Base-by-base conservation (phyloP, 2,797 vertebrate species). In the Prunella strophiata region DNA sequence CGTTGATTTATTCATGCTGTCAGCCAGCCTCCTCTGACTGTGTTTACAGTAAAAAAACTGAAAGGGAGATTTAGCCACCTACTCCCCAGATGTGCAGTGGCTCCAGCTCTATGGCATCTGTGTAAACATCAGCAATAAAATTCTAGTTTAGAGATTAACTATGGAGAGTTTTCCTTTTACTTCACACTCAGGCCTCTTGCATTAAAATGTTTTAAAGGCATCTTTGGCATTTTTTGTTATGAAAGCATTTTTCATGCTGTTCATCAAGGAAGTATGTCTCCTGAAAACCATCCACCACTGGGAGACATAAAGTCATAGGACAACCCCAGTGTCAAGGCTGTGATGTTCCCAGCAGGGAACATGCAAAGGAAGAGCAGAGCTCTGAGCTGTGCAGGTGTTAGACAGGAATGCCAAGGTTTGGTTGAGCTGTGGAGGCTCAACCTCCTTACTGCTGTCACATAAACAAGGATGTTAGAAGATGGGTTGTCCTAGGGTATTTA, bases 101-200 rank as follows among this genome's bases (percentile, higher is more conserved):
- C 83, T 91, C 89, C 92, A 91, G 81, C 72, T 82, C 90, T 89
- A 61, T 55, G 79, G 91, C 91, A 97, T 97, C 96, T 97, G 88
- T 92, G 81, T 96, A 97, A 97, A 97, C 84, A 97, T 79, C 83
- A 94, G 81, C 55, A 94, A 72, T 85, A 93, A 95, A 88, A 25
- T 88, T 92, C 82, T 77, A 72, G 72, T 62, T 96, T 78, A 29
- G 43, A 88, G 85, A 90, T 91, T 86, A 95, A 86, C 65, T 65
- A 78, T 22, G 48, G 36, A 70, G 65, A 93, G 78, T 8, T 96
- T 93, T 83, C 81, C 54, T 55, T 89, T 73, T 62, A 61, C 61
- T 9, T 68, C 10, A 7, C 47, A n/a, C 45, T 88, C 74, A 58
- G 59, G 21, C 16, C 3, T 20, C 43, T 91, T 80, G 23, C 36